Percentiles rank a stretch among this genome's conserved stretches.
Evolutionary conservation across 1,140 invertebrate species (phyloP).

Genomic region (Andrena cerasifolii): DNA sequence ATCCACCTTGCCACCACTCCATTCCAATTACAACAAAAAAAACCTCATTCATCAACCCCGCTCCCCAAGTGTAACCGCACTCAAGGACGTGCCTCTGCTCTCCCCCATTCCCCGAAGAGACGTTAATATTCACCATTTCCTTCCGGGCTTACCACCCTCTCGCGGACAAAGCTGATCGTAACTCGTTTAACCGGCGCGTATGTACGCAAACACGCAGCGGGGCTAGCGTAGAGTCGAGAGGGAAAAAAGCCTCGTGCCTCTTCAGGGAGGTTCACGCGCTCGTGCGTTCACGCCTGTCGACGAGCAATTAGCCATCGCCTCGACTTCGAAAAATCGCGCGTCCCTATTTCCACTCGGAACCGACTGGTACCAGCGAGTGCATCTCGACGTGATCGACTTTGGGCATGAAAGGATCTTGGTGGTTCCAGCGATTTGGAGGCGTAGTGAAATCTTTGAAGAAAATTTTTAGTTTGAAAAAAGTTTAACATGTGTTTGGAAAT

Average conservation of each 20-base stretch:
- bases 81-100: too few relatives aligned
- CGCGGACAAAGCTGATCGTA: conserved; percentile 38
- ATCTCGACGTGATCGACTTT: too few relatives aligned
- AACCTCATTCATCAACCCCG: too few relatives aligned
- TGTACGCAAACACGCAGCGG: conserved; percentile 53
- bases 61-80: too few relatives aligned
- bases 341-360: not conserved
- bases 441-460: too few relatives aligned
- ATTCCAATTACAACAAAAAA: too few relatives aligned
- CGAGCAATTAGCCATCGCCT: conserved; percentile 36
- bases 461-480: too few relatives aligned
- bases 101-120: conserved; percentile 26
- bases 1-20: too few relatives aligned
- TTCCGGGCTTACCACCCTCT: conserved; percentile 56
- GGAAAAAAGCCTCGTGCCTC: not conserved
- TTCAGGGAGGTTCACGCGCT: conserved; percentile 1
- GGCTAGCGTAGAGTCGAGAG: too few relatives aligned
- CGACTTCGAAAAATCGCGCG: not conserved
- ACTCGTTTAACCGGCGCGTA: conserved; percentile 52
- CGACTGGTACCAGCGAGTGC: not conserved
- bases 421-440: too few relatives aligned
- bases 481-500: too few relatives aligned
- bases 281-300: conserved; percentile 35
- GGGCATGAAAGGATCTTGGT: too few relatives aligned
- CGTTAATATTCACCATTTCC: conserved; percentile 66